phyloP scores from a whole-genome alignment of 1,140 invertebrate species.

The Drosophila nigrodunni region DNA sequence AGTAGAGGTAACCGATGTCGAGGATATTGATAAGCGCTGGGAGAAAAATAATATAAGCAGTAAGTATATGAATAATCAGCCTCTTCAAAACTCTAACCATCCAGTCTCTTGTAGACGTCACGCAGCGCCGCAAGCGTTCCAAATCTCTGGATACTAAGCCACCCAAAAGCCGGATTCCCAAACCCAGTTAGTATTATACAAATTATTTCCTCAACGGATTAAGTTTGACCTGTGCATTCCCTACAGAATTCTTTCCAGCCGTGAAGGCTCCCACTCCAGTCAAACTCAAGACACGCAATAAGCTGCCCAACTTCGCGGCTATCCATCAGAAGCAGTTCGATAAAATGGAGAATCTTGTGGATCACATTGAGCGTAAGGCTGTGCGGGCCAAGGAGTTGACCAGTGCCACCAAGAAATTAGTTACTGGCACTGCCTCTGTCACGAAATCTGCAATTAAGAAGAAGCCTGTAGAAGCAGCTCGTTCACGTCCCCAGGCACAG shows the following conservation, averaged over 20 bases:
- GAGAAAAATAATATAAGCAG: conserved; percentile 18
- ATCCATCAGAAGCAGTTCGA: conserved; percentile 88
- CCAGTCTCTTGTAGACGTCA: conserved; percentile 55
- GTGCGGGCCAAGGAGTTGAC: conserved; percentile 85
- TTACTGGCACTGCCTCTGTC: conserved; percentile 13
- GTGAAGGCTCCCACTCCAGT: conserved; percentile 30
- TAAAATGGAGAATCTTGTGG: conserved; percentile 88
- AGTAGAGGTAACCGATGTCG: conserved; percentile 42
- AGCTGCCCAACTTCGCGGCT: conserved; percentile 88
- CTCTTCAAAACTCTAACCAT: not conserved
- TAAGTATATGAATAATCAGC: conserved; percentile 34
- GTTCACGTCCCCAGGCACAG: conserved; percentile 3
- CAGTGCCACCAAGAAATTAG: conserved; percentile 52
- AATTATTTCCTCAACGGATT: too few species aligned
- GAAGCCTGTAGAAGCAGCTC: not conserved
- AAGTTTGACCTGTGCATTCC: not conserved
- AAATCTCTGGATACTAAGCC: conserved; percentile 54
- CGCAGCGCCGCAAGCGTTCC: conserved; percentile 66
- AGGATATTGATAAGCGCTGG: conserved; percentile 56
- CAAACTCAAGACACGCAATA: conserved; percentile 78
- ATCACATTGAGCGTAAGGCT: conserved; percentile 86
- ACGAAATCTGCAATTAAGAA: conserved; percentile 34
- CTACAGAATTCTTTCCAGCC: not conserved
- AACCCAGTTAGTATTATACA: conserved; percentile 52
- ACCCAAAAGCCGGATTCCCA: conserved; percentile 43